A percentile compares a stretch with the other conserved stretches of the same genome.
These are phyloP conservation scores for Papilio xuthus DNA, from an alignment of 1,140 invertebrate species.

Conservation along the genomic window DNA sequence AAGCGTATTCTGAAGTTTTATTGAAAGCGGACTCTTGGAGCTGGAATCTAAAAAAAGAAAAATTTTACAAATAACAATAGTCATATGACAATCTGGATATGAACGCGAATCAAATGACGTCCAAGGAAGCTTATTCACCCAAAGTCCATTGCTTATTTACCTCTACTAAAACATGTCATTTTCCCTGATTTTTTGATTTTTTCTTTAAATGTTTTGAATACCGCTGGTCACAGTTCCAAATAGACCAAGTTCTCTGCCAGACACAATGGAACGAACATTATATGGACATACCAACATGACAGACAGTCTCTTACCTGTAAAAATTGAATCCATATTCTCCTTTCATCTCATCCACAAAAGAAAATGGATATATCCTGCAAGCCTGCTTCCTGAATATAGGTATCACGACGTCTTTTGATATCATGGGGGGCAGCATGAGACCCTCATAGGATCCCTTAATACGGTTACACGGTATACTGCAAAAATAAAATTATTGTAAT, in stretches of 20 bases:
- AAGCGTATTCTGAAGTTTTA: constrained; percentile 58
- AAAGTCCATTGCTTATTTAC: too few relatives aligned
- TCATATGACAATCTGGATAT: too few relatives aligned
- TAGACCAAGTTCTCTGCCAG: too few relatives aligned
- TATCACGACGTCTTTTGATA: constrained; percentile 50
- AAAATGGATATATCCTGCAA: constrained; percentile 66
- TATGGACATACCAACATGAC: too few relatives aligned
- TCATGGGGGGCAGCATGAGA: constrained; percentile 59
- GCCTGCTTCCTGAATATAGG: constrained; percentile 67
- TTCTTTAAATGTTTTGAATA: too few relatives aligned
- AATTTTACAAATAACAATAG: background rate
- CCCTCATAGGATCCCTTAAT: constrained; percentile 68
- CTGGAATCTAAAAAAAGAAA: constrained; percentile 54
- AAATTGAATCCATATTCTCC: constrained; percentile 55
- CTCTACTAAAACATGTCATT: too few relatives aligned
- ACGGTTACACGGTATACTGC: constrained; percentile 64
- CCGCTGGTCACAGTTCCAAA: too few relatives aligned
- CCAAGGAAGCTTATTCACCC: too few relatives aligned
- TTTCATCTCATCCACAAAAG: constrained; percentile 48
- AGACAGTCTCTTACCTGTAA: constrained; percentile 50
- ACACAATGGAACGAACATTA: too few relatives aligned
- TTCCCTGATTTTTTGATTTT: too few relatives aligned
- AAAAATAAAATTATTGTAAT: constrained; percentile 33
- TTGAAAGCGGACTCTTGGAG: constrained; percentile 61
- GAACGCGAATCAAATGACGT: too few relatives aligned